Base-by-base conservation (phyloP, 1,140 invertebrate genomes). In the Neelides sp. region DNA sequence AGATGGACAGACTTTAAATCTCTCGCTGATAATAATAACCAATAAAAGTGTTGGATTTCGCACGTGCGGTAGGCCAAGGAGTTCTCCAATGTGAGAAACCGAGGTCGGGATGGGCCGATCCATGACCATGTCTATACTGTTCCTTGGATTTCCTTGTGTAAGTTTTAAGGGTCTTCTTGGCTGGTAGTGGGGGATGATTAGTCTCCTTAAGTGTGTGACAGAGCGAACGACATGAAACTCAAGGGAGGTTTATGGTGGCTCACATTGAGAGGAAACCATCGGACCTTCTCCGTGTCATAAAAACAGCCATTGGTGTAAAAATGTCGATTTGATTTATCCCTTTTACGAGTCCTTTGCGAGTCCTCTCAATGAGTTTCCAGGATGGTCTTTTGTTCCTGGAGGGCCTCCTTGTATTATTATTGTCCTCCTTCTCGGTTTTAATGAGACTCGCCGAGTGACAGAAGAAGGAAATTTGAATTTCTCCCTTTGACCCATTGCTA, bases 171-270 rank as follows among this genome's bases (percentile, higher is more conserved):
- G 23, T 28, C 3, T 15, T 30, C 42, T 28, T n/a, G 10, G 42
- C 42, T 45, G 42, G 3, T 24, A 20, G 24, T 45, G 42, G 32
- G 28, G 28, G 42, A 28, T 45, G 28, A 45, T 45, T 24, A 45
- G 42, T 32, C 13, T 19, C 10, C 32, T 24, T 27, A 15, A 45
- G 42, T 45, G 48, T 36, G 48, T 49, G 48, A 50, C 48, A 50
- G 28, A 20, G 34, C 48, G n/a, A n/a, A 40, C 19, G 24, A 50
- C 27, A n/a, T 26, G 8, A 23, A 50, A 50, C 48, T 42, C 48
- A 19, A n/a, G 40, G 48, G 48, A 42, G 48, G 48, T 50, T 50
- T 50, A 50, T 50, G 48, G 35, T 15, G 22, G 26, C 20, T 32
- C 24, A 22, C 36, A 39, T 37, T 39, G 19, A 8, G 10, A 40